Evolutionary conservation across 2,797 vertebrate species (phyloP), one percentile per base, ranked within the genome.

Genomic region (Scleropages formosus): DNA sequence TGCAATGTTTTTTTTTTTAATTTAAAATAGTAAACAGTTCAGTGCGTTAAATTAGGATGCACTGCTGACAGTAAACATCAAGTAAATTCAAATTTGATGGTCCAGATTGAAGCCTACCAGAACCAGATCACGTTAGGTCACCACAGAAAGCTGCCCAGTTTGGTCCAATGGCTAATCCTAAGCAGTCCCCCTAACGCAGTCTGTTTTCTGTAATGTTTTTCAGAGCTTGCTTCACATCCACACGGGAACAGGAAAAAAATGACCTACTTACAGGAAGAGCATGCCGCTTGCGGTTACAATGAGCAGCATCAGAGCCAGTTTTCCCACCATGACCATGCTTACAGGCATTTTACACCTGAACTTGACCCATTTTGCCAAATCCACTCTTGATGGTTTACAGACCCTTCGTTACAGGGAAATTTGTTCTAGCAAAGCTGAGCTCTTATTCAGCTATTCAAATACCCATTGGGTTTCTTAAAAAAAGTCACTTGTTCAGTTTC

Each of bases 201-300:
- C 11, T 69, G 20, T 24, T 7, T 15, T 51, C 8, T 15, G 53
- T 12, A 44, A 39, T 60, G 56, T 72, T 72, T 39, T 44, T 44
- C 71, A 44, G 27, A 8, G n/a, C 56, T 72, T 58, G 31, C 60
- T 72, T 72, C 56, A 13, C 56, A 61, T 61, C 53, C 65, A 69
- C 64, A 61, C 8, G 74, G 64, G 64, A 75, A 59, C 22, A 18
- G 26, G 16, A 75, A 75, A 70, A 68, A 47, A 47, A 74, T 75
- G 74, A 68, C 74, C 74, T 75, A 75, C 74, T 75, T 75, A 68
- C 53, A 16, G 44, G 13, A 26, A n/a, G 9, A 61, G 51, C 44
- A 27, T 18, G 6, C 59, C n/a, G 56, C 53, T 68, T 56, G 44
- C 64, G 72, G 69, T 51, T 56, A 51, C 26, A 46, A 67, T 66